Percentiles rank a stretch among this genome's conserved stretches.
phyloP scores from a whole-genome alignment of 2,797 vertebrate species.

The Liasis olivaceus region DNA sequence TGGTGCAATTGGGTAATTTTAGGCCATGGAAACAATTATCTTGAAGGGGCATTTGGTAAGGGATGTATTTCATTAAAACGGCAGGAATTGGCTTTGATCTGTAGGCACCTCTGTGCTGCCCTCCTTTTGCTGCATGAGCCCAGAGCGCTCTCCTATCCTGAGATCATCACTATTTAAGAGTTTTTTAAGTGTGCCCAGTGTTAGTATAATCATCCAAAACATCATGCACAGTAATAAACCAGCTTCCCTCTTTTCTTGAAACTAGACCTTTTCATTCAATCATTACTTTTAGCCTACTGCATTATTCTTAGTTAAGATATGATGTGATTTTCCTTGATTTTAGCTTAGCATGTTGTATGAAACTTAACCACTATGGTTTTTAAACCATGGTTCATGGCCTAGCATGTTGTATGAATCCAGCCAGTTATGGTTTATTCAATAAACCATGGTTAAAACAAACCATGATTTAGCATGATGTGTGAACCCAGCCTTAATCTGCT shows the following conservation, averaged over 20 bases:
- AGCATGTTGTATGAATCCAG: not conserved
- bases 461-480: not conserved
- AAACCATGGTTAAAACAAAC: not conserved
- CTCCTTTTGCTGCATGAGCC: not conserved
- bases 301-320: not conserved
- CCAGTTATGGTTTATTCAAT: not conserved
- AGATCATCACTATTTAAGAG: not conserved
- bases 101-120: not conserved
- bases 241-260: not conserved
- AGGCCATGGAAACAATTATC: not conserved
- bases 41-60: not conserved
- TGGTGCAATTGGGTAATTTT: not conserved
- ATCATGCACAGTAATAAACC: not conserved
- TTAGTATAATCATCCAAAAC: not conserved
- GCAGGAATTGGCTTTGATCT: not conserved
- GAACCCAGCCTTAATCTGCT: not conserved
- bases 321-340: not conserved
- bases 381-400: not conserved
- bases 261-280: not conserved
- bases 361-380: not conserved
- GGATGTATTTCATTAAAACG: not conserved
- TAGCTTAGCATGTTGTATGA: not conserved
- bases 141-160: not conserved
- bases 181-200: not conserved
- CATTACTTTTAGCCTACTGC: not conserved